Evolutionary conservation across 2,888 invertebrate genomes (phyloP), one percentile per base, ranked within the genome.

Genomic region (Drosophila greeni): DNA sequence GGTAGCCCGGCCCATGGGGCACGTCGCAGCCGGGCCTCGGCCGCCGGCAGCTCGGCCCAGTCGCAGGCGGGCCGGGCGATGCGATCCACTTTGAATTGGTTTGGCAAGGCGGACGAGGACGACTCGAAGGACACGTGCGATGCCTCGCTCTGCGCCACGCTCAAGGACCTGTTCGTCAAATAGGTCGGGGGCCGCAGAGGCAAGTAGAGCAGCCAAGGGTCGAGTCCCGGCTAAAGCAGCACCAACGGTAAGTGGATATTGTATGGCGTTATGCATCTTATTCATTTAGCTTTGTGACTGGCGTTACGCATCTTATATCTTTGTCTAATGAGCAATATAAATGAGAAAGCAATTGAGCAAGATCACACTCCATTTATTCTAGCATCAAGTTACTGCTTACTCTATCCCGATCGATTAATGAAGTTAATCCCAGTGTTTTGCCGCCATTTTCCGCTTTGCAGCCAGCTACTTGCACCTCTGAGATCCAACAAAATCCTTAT

Each of bases 161-260:
- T 95, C 54, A 95, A 95, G 89, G 95, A 95, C 89, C 92, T 95
- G 53, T 95, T 95, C 88, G 95, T 95, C 86, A 95, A 95, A 92
- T 94, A 92, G 82, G 70, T 73, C 37, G 59, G 58, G 70, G 69
- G 49, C 16, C 65, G 58, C 58, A 69, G 70, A 66, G 58, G 70
- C 76, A 81, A 81, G 82, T 77, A 81, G 53, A 26, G 54, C 29
- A 26, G 58, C 29, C 20, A 9, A 16, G 31, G 49, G 29, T 29
- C 34, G 24, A 36, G 36, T 39, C 57, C 51, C 49, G 34, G 23
- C 59, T 23, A 24, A 26, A 53, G 48, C 45, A 56, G 62, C 55
- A 61, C 37, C 58, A 69, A 18, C 40, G 69, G 69, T 69, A 24
- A 69, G 69, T 31, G 4, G 24, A 26, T 16, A 14, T n/a, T n/a